Evolutionary conservation across 1,140 invertebrate species (phyloP), one percentile per base, ranked within the genome.

Genomic region (Lucilia sericata): DNA sequence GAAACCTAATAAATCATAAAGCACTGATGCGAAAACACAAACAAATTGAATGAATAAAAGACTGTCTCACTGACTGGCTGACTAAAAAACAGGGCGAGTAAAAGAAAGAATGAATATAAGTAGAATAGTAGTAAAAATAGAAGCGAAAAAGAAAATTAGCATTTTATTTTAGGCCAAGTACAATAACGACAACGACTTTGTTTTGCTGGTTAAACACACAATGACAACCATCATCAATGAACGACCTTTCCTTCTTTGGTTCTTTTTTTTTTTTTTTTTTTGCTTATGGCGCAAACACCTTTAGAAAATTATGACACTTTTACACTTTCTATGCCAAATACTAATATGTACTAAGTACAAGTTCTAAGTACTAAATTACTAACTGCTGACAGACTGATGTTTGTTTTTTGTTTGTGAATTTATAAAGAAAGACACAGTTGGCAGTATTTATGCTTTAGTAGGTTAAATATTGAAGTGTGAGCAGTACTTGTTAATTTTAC

Each of bases 1-100:
- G 55, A 60, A 60, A 60, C 55, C 55, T 60, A 60, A 17, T 60
- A 60, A 60, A 60, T 60, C 55, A 60, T 60, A 60, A 60, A n/a
- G 55, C 55, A 60, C 55, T n/a, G 14, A 60, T 17, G 55, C 55
- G 55, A 60, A n/a, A 60, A 60, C 17, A 60, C n/a, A 60, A n/a
- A 60, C 55, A 60, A 60, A 60, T 60, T 60, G n/a, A 60, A 60
- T n/a, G 4, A 60, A 60, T 60, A 14, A 17, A 60, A 5, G 55
- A 42, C 42, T 42, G 10, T 0, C 42, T 42, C 2, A 42, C 42
- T 42, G 55, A 60, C 55, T 42, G 55, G 2, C n/a, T n/a, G 55
- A n/a, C 5, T 60, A 60, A n/a, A 60, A 14, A 13, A 60, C 12
- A 60, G 12, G 12, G 10, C 12, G 17, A 60, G 14, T 60, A 1